Percentiles rank a stretch among this genome's conserved stretches.
These are phyloP conservation scores for Cremastinae sp. DNA, from an alignment of 2,888 invertebrate genomes.

Conservation along the genomic window DNA sequence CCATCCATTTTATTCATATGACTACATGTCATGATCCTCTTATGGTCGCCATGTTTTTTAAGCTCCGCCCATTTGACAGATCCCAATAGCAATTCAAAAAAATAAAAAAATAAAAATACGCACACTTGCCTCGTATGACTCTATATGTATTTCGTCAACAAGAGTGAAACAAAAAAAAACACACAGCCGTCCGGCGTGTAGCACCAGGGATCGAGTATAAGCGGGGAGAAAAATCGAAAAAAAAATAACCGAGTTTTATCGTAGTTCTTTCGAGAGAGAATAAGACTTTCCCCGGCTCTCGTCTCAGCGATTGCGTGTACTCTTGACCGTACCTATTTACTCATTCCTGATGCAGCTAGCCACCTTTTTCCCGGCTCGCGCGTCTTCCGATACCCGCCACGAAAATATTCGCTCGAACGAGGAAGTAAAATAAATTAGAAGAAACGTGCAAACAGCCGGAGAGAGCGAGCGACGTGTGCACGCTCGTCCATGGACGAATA, in stretches of 20 bases:
- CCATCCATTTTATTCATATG: no score
- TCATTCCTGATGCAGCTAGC: no score
- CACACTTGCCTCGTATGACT: no score
- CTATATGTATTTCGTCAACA: no score
- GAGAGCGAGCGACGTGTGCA: background rate
- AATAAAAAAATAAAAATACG: no score
- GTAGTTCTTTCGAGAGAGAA: background rate
- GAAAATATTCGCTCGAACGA: constrained; percentile 25
- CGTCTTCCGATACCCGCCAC: background rate
- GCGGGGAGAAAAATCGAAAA: background rate
- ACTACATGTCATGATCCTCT: no score
- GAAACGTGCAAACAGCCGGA: constrained; percentile 18
- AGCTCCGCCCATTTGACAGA: no score
- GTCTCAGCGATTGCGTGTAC: background rate
- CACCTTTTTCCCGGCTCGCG: no score
- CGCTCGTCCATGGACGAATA: constrained; percentile 10
- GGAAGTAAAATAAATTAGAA: constrained; percentile 45
- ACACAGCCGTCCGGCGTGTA: background rate
- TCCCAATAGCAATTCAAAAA: no score
- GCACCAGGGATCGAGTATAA: background rate
- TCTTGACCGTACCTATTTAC: constrained; percentile 5
- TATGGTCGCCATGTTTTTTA: no score
- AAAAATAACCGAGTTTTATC: constrained; percentile 3
- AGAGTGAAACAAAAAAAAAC: no score
- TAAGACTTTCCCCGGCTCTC: constrained; percentile 11